phyloP scores from a whole-genome alignment of 2,113 vertebrate species.

The Charina bottae region DNA sequence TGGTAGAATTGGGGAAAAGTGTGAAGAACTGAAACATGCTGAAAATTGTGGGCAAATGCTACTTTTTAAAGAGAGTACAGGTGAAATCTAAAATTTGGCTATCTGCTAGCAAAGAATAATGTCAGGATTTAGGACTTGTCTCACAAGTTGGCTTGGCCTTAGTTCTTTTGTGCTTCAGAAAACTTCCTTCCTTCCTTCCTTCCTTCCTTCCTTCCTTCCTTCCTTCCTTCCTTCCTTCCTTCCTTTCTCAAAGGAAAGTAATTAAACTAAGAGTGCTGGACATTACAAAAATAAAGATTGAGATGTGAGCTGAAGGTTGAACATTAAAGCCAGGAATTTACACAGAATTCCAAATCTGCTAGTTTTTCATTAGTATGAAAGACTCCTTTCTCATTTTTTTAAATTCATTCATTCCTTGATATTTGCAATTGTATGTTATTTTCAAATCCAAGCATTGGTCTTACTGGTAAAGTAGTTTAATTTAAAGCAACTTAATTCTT shows the following conservation, averaged over 20 bases:
- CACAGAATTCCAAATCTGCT: not conserved
- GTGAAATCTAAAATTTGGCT: not conserved
- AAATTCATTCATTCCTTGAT: not conserved
- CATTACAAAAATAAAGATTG: not conserved
- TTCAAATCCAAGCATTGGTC: not conserved
- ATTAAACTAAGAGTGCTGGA: not conserved
- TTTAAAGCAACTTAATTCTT: not conserved
- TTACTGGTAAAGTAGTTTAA: not conserved
- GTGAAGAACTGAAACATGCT: not conserved
- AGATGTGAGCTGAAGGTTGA: not conserved
- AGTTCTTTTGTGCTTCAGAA: not conserved
- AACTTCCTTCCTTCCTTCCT: not conserved
- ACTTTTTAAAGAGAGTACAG: conserved; percentile 3
- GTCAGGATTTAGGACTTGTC: not conserved
- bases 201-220: not conserved
- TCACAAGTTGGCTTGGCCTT: not conserved
- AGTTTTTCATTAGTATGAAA: not conserved
- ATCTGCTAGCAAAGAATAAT: not conserved
- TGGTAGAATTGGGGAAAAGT: no score
- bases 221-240: no score
- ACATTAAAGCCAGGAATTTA: not conserved
- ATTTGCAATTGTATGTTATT: not conserved
- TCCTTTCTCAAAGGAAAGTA: not conserved
- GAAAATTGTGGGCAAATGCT: not conserved
- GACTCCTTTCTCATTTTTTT: not conserved